These are phyloP conservation scores for Megamerina dolium DNA, from an alignment of 2,888 invertebrate genomes.

Conservation along the genomic window DNA sequence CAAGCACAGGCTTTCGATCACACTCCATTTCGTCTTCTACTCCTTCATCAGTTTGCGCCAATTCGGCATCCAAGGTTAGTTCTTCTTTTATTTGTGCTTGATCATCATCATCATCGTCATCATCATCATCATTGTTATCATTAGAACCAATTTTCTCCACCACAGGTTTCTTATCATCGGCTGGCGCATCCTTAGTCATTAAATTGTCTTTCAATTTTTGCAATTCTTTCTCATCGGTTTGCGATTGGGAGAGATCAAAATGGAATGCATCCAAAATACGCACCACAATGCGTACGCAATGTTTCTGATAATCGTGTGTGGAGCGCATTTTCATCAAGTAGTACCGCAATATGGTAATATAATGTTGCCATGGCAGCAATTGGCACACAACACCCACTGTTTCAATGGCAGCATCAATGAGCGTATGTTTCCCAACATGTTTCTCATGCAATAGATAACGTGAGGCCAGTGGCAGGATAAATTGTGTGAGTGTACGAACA, in stretches of 20 bases:
- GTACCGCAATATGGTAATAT: conserved; percentile 72
- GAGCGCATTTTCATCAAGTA: conserved; percentile 72
- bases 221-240: conserved; percentile 31
- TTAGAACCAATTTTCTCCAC: conserved; percentile 2
- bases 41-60: conserved; percentile 11
- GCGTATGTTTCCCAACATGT: conserved; percentile 68
- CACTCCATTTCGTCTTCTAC: conserved; percentile 10
- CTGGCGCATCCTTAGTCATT: conserved; percentile 30
- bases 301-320: conserved; percentile 72
- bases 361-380: conserved; percentile 83
- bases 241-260: conserved; percentile 71
- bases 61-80: conserved; percentile 18
- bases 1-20: background rate
- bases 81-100: conserved; percentile 44
- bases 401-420: conserved; percentile 81
- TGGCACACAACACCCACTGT: conserved; percentile 69
- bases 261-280: conserved; percentile 86
- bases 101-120: conserved; percentile 31
- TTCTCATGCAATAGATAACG: conserved; percentile 73
- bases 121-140: conserved; percentile 24
- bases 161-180: conserved; percentile 30
- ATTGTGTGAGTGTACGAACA: conserved; percentile 71
- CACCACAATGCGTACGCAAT: conserved; percentile 69
- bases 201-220: conserved; percentile 30
- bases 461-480: conserved; percentile 77